Conservation (phyloP, 2,113 vertebrate genomes). For the Nettapus auritus region DNA sequence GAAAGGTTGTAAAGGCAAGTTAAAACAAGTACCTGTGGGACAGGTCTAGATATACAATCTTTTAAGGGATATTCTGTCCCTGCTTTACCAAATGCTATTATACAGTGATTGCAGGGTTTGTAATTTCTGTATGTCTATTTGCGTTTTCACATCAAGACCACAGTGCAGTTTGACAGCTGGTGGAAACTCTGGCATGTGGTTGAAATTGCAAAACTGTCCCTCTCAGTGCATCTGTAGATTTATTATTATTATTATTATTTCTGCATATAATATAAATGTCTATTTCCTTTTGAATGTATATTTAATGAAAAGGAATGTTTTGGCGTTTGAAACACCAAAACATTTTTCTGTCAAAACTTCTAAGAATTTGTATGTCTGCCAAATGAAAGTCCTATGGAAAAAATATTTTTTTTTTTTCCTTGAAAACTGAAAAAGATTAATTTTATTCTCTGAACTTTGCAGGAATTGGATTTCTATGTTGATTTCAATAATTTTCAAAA, state of each 20-base stretch:
- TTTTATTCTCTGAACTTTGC: background rate
- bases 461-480: background rate
- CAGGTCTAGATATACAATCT: background rate
- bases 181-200: background rate
- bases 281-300: background rate
- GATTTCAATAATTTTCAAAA: background rate
- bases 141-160: background rate
- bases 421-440: background rate
- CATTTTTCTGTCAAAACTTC: background rate
- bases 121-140: background rate
- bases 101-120: background rate
- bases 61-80: background rate
- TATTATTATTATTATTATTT: background rate
- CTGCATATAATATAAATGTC: background rate
- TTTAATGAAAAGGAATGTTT: background rate
- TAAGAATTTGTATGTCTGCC: background rate
- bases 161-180: background rate
- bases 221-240: background rate
- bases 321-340: background rate
- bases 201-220: background rate
- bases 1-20: background rate
- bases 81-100: background rate
- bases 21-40: background rate
- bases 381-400: background rate
- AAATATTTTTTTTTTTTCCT: background rate